Base-by-base conservation (phyloP, 2,113 vertebrate genomes). In the Cyprinodon brontotheroides region DNA sequence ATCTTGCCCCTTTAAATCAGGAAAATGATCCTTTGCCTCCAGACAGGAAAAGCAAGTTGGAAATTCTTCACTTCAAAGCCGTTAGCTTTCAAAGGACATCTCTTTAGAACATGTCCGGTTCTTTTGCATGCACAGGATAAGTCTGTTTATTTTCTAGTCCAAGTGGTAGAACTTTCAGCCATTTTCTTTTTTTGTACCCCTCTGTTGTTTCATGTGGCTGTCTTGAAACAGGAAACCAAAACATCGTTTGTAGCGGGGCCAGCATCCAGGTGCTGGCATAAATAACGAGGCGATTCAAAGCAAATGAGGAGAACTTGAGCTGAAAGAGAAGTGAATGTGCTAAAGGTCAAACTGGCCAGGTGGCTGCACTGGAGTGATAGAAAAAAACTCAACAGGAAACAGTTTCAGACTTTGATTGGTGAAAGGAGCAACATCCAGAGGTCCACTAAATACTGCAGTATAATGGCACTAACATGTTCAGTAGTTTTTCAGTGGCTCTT, bases 61-160 rank as follows among this genome's bases (percentile, higher is more conserved):
- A 72, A 38, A 70, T 74, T 75, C 77, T 84, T 53, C 70, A 14
- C 85, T 89, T 90, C 81, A 90, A 91, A 86, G 85, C 57, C 0
- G 22, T 39, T 68, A 65, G 36, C 50, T 62, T 87, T 88, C 69
- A 86, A 84, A 89, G 69, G 61, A 79, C 38, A 70, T 50, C 43
- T 80, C 76, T 66, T 62, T 72, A 69, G 80, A 86, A 70, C 75
- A 0, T 3, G 60, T 75, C 67, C 63, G 0, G 75, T 61, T 73
- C 59, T 53, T 80, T 63, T 15, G 13, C 41, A 7, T 60, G 64
- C 6, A 20, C 82, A 78, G 84, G 86, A 90, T 78, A n/a, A 62
- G 65, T 4, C 22, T 80, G 86, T 87, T 92, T 83, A 67, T 82
- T 60, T 82, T 87, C 53, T 1, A 17, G 79, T 43, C 4, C 57